Percentiles rank a stretch among this genome's conserved stretches.
Evolutionary conservation across 1,140 invertebrate species (phyloP).

Genomic region (Diorhabda sublineata): DNA sequence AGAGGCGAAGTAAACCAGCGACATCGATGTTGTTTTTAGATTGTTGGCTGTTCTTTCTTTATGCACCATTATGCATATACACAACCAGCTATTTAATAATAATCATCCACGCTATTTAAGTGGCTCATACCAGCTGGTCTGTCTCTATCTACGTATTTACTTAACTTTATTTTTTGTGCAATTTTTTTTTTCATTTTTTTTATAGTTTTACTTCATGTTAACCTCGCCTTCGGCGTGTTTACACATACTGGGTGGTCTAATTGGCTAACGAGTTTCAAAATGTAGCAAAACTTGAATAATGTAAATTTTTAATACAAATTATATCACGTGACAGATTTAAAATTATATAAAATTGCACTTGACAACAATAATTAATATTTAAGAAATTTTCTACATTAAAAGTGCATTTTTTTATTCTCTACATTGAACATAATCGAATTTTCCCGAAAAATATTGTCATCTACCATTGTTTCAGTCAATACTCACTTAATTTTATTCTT

Average conservation of each 20-base stretch:
- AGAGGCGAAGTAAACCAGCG: constrained; percentile 2
- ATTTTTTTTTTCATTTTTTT: constrained; percentile 4
- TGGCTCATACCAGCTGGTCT: constrained; percentile 6
- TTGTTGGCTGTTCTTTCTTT: neutral
- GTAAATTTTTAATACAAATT: no score
- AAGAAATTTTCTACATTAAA: no score
- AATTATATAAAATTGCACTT: no score
- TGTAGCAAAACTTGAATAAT: no score
- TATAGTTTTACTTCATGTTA: neutral
- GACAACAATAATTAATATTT: no score
- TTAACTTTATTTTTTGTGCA: neutral
- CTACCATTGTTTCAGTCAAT: no score
- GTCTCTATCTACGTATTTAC: constrained; percentile 7
- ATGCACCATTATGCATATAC: constrained; percentile 5
- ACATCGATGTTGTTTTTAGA: neutral
- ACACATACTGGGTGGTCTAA: neutral
- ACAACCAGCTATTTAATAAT: constrained; percentile 12
- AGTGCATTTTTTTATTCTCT: constrained; percentile 1
- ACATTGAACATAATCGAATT: neutral
- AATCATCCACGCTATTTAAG: constrained; percentile 7
- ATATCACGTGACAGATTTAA: no score
- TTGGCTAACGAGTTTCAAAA: no score
- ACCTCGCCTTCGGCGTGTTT: constrained; percentile 1
- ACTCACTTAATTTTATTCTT: neutral
- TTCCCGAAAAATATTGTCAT: no score